Base-by-base conservation (phyloP, 53 echinoderm and acorn worm species). In the Stichopus horrens region DNA sequence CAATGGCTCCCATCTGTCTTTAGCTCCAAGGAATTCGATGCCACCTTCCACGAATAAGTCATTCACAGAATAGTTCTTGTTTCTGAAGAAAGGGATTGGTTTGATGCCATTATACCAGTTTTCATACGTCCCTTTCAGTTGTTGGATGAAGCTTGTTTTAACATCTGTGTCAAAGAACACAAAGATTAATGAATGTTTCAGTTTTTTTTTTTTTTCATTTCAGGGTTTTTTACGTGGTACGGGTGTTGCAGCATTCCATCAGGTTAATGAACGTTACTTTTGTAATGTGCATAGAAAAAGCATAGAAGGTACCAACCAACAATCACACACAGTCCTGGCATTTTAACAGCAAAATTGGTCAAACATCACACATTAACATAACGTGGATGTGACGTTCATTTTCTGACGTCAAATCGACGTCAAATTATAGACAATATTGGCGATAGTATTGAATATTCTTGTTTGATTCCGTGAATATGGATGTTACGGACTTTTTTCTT, bases 21-120 rank as follows among this genome's bases (percentile, higher is more conserved):
- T 9, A 77, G 77, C 51, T 77, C 77, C 77, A 5, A 77, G 52
- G 77, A 77, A 77, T 77, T 77, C 7, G 52, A 77, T 22, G 4
- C 77, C 77, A 77, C 77, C 77, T 77, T 77, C 77, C 54, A 77
- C 77, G 77, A 77, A 77, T 52, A 77, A 77, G 21, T 77, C 77
- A 77, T 77, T 77, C 77, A 77, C 77, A 9, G 77, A 77, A 77
- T 77, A 77, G 77, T 77, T 77, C 5, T 77, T 77, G 21, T 77
- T 77, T 73, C 8, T 73, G 77, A 77, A 77, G 77, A 77, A 77
- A 5, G 77, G 77, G 11, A 77, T 77, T 77, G 77, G 77, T 77
- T 52, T 77, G 77, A 77, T 77, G 77, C 77, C 77, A 77, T 77
- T 37, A 52, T 77, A 77, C 77, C 77, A 77, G 77, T 77, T 77